These are phyloP conservation scores for Sitta carolinensis DNA, from an alignment of 2,797 vertebrate genomes.

Conservation along the genomic window DNA sequence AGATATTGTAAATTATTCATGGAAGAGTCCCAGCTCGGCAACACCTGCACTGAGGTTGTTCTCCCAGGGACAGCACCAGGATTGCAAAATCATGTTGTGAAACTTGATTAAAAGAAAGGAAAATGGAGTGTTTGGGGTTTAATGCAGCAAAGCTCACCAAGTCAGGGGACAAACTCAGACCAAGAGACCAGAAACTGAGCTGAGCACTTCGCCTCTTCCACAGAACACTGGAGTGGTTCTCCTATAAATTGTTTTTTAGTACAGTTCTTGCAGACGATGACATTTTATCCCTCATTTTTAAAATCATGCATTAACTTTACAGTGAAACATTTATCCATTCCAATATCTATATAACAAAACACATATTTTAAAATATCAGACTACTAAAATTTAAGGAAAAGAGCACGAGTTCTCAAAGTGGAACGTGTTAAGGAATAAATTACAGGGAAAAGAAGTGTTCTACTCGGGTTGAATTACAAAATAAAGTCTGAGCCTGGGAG, in stretches of 20 bases:
- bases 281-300: not conserved
- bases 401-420: not conserved
- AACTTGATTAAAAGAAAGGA: not conserved
- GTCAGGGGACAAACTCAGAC: not conserved
- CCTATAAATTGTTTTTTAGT: not conserved
- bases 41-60: not conserved
- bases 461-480: not conserved
- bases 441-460: not conserved
- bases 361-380: not conserved
- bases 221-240: not conserved
- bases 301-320: not conserved
- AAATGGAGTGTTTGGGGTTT: not conserved
- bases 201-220: not conserved
- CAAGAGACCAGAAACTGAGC: not conserved
- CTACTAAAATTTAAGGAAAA: not conserved
- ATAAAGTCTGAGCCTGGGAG: not conserved
- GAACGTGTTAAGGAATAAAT: constrained; percentile 4
- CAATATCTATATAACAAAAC: not conserved
- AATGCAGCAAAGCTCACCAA: not conserved
- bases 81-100: not conserved
- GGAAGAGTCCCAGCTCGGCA: not conserved
- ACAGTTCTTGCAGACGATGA: not conserved
- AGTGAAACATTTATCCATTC: not conserved
- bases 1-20: not conserved
- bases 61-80: not conserved